Evolutionary conservation across 1,140 invertebrate species (phyloP).

Genomic region (Drosophila mayri): DNA sequence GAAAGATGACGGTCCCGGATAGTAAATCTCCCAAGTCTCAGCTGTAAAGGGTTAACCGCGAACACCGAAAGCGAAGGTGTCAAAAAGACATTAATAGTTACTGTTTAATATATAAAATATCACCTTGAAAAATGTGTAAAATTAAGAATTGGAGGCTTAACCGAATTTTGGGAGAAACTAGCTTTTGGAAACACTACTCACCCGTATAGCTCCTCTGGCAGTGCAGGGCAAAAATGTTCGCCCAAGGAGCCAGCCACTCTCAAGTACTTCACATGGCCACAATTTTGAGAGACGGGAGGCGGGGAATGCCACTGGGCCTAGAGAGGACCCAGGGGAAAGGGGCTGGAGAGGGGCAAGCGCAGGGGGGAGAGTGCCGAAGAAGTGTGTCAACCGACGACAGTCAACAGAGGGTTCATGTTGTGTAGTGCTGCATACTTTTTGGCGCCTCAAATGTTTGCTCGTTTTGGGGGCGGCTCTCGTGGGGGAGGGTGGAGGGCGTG

Average conservation of each 20-base stretch:
- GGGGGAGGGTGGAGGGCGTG: slow-evolving; percentile 7
- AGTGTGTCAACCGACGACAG: slow-evolving; percentile 61
- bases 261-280: slow-evolving; percentile 25
- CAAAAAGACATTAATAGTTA: too few species aligned
- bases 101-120: background rate
- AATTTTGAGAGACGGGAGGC: slow-evolving; percentile 2
- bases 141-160: background rate
- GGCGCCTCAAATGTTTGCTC: slow-evolving; percentile 63
- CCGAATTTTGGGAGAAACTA: background rate
- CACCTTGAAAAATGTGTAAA: background rate
- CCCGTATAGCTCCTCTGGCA: slow-evolving; percentile 19
- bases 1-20: background rate
- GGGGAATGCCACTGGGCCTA: background rate
- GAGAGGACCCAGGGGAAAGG: background rate
- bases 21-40: background rate
- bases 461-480: slow-evolving; percentile 1
- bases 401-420: slow-evolving; percentile 53
- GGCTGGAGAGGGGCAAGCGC: background rate
- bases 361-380: slow-evolving; percentile 29
- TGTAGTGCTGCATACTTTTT: slow-evolving; percentile 52
- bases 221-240: slow-evolving; percentile 53
- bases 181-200: slow-evolving; percentile 26
- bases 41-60: background rate
- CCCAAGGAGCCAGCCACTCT: slow-evolving; percentile 37
- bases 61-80: too few species aligned